Percentiles rank a stretch among this genome's conserved stretches.
Conservation (phyloP, 2,797 vertebrate genomes). For the Telmatherina bonti region DNA sequence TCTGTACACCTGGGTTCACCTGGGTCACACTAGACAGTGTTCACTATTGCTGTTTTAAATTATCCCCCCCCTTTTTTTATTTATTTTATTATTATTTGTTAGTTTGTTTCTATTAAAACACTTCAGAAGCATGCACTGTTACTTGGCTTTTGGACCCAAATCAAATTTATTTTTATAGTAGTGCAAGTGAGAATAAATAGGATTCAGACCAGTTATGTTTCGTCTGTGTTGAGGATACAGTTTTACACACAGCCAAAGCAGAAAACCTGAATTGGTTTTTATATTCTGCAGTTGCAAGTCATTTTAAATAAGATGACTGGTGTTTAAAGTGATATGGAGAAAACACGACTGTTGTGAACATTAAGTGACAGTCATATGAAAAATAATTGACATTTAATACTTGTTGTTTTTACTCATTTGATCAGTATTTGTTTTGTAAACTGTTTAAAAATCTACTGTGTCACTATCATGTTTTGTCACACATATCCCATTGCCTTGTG, state of each 20-base stretch:
- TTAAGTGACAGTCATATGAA: background rate
- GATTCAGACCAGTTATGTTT: slow-evolving; percentile 69
- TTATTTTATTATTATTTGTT: too few species aligned
- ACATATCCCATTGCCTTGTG: background rate
- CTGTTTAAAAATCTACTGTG: background rate
- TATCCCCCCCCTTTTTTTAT: too few species aligned
- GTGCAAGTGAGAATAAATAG: slow-evolving; percentile 58
- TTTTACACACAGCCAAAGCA: slow-evolving; percentile 47
- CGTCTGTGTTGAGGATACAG: background rate
- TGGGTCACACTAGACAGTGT: slow-evolving; percentile 9
- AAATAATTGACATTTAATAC: background rate
- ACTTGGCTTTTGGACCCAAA: slow-evolving; percentile 20
- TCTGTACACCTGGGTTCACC: slow-evolving; percentile 49
- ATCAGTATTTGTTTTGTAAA: background rate
- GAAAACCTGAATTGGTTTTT: slow-evolving; percentile 39
- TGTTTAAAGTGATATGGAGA: background rate
- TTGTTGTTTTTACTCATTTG: background rate
- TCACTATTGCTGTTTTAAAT: background rate
- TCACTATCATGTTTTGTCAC: background rate
- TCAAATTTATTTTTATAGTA: slow-evolving; percentile 33
- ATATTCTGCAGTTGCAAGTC: background rate
- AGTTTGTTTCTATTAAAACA: background rate
- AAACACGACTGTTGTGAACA: background rate
- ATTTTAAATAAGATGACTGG: background rate
- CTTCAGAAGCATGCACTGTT: slow-evolving; percentile 9